Base-by-base conservation (phyloP, 2,113 vertebrate species). In the Neopipo cinnamomea region DNA sequence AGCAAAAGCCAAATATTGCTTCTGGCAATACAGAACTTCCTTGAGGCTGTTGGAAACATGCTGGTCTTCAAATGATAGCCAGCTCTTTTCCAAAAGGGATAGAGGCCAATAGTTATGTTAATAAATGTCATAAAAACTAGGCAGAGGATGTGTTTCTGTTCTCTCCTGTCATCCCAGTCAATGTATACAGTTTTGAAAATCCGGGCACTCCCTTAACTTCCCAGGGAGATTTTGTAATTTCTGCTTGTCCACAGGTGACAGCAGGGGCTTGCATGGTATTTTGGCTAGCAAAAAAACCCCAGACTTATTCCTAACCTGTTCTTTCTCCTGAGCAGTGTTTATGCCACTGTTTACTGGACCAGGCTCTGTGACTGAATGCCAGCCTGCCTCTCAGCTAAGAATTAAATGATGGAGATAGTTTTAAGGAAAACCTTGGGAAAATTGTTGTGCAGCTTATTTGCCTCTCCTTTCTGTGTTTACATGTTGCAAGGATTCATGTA, bases 111-210 rank as follows among this genome's bases (percentile, higher is more conserved):
- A 87, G 13, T 78, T 88, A 8, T 68, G 62, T 67, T 91, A 50
- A 52, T 88, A 95, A 96, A 95, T 90, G 88, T 75, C 70, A 65
- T 75, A 75, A 94, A 92, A 93, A 92, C 93, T 94, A 91, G 59
- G 50, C 42, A 71, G 71, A 91, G 88, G 59, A 90, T 89, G 71
- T 73, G 37, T 89, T 94, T 90, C 80, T 91, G 47, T 94, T 83
- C 46, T 88, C 10, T 62, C 55, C 62, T 85, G 67, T 62, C 81
- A 70, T 79, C 33, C 59, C 89, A 11, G 17, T 88, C 75, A 55
- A 85, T 41, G 28, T 39, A 58, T 49, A 25, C 25, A 83, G 18
- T 73, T 95, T 80, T 78, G 86, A 80, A 67, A 75, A 78, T 85
- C 39, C 23, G 13, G 46, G 63, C 46, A 44, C n/a, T 81, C 33